A percentile compares a stretch with the other conserved stretches of the same genome.
Conservation (phyloP, 2,888 invertebrate species). For the Beris morrisii region DNA sequence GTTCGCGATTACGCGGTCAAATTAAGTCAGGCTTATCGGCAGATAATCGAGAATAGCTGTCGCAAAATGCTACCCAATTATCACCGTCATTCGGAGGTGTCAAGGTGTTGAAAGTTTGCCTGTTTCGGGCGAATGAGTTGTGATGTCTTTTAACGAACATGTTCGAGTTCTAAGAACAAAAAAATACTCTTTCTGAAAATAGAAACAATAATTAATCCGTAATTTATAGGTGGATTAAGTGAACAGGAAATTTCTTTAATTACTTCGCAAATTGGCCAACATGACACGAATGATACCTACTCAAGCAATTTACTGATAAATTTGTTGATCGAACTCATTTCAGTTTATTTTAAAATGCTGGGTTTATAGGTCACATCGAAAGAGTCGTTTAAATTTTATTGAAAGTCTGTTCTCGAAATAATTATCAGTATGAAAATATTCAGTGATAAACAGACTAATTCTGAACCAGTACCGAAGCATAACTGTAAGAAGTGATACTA, state of each 20-base stretch:
- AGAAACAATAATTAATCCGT: slow-evolving; percentile 7
- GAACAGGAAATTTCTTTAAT: slow-evolving; percentile 25
- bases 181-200: no score
- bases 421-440: no score
- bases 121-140: slow-evolving; percentile 10
- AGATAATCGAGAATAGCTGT: slow-evolving; percentile 28
- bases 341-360: no score
- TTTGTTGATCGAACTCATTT: slow-evolving; percentile 1
- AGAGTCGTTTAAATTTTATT: no score
- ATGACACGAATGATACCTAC: background rate
- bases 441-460: no score
- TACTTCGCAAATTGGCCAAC: slow-evolving; percentile 18
- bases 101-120: slow-evolving; percentile 23
- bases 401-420: no score
- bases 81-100: slow-evolving; percentile 31
- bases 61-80: slow-evolving; percentile 34
- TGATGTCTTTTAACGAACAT: background rate
- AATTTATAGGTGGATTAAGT: slow-evolving; percentile 14
- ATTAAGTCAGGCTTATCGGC: slow-evolving; percentile 28
- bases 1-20: slow-evolving; percentile 8
- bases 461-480: no score
- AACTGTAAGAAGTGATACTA: no score
- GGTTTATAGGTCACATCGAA: no score
- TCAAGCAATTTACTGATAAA: slow-evolving; percentile 9
- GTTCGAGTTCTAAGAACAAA: no score